A percentile compares a stretch with the other conserved stretches of the same genome.
These are phyloP conservation scores for Elanus axillaris DNA, from an alignment of 2,113 vertebrate genomes.

Conservation along the genomic window DNA sequence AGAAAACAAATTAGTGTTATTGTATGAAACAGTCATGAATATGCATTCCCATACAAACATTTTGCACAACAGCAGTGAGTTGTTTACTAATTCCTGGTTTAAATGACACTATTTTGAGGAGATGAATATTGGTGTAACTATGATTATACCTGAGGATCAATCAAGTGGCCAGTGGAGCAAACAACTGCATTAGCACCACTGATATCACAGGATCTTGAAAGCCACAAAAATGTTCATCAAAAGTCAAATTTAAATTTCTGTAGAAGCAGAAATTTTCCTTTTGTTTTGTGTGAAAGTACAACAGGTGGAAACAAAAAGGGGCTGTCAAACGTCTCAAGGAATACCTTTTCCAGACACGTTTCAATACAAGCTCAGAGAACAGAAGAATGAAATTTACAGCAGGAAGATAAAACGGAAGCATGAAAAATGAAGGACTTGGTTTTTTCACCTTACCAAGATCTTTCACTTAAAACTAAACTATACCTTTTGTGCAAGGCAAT, in stretches of 20 bases:
- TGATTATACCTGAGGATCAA: conserved; percentile 68
- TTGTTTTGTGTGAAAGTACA: not conserved
- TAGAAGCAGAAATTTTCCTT: not conserved
- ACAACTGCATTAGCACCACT: conserved; percentile 18
- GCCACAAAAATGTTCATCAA: not conserved
- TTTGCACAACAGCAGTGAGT: conserved; percentile 80
- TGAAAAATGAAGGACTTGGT: not conserved
- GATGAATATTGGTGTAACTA: conserved; percentile 66
- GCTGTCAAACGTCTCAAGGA: not conserved
- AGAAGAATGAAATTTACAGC: not conserved
- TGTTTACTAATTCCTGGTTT: conserved; percentile 79
- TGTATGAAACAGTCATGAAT: conserved; percentile 65
- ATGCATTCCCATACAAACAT: conserved; percentile 69
- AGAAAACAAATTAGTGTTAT: conserved; percentile 59
- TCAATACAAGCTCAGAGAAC: not conserved
- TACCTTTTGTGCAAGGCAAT: not conserved
- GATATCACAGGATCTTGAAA: not conserved
- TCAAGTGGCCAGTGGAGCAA: conserved; percentile 58
- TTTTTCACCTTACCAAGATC: not conserved
- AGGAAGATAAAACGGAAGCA: not conserved
- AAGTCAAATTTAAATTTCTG: not conserved
- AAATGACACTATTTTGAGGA: conserved; percentile 74
- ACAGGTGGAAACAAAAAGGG: not conserved
- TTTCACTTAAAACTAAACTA: not conserved
- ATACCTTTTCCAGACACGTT: not conserved